A percentile compares a stretch with the other conserved stretches of the same genome.
Conservation (phyloP, 2,888 invertebrate species). For the Eupithecia insigniata region DNA sequence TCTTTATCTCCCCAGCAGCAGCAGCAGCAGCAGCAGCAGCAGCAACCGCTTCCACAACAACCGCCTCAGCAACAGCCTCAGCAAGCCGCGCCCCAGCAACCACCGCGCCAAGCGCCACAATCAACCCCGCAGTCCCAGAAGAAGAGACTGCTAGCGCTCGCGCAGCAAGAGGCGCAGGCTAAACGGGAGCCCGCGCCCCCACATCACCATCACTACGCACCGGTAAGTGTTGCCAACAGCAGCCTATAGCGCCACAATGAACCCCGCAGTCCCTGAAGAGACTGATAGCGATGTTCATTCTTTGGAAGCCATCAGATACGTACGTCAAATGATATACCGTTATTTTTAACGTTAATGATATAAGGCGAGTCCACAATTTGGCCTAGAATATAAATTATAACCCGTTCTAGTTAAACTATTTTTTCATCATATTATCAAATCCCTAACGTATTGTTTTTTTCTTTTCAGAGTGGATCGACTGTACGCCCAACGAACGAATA, state of each 20-base stretch:
- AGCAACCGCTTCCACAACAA: conserved; percentile 1
- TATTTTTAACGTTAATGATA: not conserved
- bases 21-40: not conserved
- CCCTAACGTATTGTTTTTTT: not conserved
- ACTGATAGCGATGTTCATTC: conserved; percentile 84
- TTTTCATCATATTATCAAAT: not conserved
- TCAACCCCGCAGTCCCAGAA: conserved; percentile 91
- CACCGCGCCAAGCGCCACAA: conserved; percentile 51
- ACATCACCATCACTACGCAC: conserved; percentile 75
- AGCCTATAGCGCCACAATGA: conserved; percentile 50
- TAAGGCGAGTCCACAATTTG: not conserved
- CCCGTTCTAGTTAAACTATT: not conserved
- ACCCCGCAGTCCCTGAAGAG: conserved; percentile 93
- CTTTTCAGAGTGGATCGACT: conserved; percentile 65
- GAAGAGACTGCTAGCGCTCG: conserved; percentile 94
- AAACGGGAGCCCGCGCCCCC: conserved; percentile 72
- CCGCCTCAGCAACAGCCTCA: conserved; percentile 48
- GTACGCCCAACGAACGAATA: conserved; percentile 76
- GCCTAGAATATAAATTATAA: too few relatives aligned
- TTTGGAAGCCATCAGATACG: not conserved
- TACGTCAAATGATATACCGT: not conserved
- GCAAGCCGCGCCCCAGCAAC: conserved; percentile 44
- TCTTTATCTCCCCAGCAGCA: not conserved
- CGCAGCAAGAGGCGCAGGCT: conserved; percentile 85
- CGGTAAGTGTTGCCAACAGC: conserved; percentile 43